Base-by-base conservation (phyloP, 2,888 invertebrate genomes). In the Zygogramma bicolorata region DNA sequence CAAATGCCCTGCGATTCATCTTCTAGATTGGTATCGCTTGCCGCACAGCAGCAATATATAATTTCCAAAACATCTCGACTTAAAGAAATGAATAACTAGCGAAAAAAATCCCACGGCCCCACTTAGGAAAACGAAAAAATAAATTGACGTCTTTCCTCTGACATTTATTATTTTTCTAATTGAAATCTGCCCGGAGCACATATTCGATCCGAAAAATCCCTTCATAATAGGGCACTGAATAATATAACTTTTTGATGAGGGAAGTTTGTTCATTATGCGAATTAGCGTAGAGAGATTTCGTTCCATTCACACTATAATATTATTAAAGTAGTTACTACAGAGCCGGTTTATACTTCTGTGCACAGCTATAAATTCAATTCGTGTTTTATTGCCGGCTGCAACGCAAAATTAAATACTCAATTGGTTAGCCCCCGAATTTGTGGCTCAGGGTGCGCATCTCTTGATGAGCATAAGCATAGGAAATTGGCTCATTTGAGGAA, bases 191-290 rank as follows among this genome's bases (percentile, higher is more conserved):
- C 66, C 5, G 22, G 15, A 7, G 62, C 62, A 62, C 25, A 68
- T 65, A 65, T 62, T 27, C 46, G 20, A 68, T 72, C 68, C 58
- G 31, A 67, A 75, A 75, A 72, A 67, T 65, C 40, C 42, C 60
- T 59, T 61, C 59, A 38, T 18, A 34, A 49, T 18, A 68, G 34
- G 27, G 58, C 65, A 70, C 46, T 65, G 61, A 65, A 70, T 68
- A 70, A 68, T 72, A 70, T 68, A 75, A 75, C 71, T 75, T 75
- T 70, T 75, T 65, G 72, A 70, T 71, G 70, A 68, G 61, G 42
- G 61, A 68, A 75, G 65, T 72, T 75, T 70, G 73, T 69, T 73
- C 68, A 75, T 72, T 68, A 70, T 59, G 6, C 34, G 22, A 46
- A 73, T 73, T 70, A 75, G 66, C 72, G 66, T 72, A 72, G 61